Evolutionary conservation across 1,140 invertebrate species (phyloP).

Genomic region (Rhagoletis pomonella): DNA sequence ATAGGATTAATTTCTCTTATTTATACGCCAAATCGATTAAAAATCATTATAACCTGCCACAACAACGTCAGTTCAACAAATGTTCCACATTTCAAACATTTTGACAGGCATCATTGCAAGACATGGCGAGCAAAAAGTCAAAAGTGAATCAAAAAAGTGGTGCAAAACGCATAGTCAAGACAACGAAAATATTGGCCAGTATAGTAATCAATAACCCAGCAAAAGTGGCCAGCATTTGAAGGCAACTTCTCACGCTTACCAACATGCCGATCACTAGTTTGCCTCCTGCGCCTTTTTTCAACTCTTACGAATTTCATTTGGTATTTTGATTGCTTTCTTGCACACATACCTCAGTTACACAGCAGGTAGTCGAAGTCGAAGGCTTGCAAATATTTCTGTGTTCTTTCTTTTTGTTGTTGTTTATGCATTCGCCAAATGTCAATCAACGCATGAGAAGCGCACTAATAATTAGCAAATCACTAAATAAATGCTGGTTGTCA

Average conservation of each 20-base stretch:
- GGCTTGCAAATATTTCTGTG: background rate
- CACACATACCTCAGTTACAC: background rate
- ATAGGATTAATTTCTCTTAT: no score
- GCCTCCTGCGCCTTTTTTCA: background rate
- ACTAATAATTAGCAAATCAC: slow-evolving; percentile 39
- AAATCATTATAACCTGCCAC: slow-evolving; percentile 9
- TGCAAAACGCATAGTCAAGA: no score
- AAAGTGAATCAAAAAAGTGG: no score
- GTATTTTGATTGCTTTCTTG: slow-evolving; percentile 13
- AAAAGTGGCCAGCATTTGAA: background rate
- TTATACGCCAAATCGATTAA: background rate
- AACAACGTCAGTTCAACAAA: background rate
- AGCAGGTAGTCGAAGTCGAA: background rate
- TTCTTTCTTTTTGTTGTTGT: background rate
- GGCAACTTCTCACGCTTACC: slow-evolving; percentile 40
- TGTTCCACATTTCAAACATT: slow-evolving; percentile 37
- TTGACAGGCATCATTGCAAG: background rate
- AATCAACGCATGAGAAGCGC: slow-evolving; percentile 27
- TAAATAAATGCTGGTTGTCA: background rate
- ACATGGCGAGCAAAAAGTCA: no score
- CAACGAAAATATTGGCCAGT: background rate
- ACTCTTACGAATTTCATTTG: background rate
- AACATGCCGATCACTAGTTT: background rate
- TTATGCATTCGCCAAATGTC: slow-evolving; percentile 37
- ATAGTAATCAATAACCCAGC: slow-evolving; percentile 19